These are phyloP conservation scores for Podotricha telesiphe DNA, from an alignment of 2,888 invertebrate genomes.

Conservation along the genomic window DNA sequence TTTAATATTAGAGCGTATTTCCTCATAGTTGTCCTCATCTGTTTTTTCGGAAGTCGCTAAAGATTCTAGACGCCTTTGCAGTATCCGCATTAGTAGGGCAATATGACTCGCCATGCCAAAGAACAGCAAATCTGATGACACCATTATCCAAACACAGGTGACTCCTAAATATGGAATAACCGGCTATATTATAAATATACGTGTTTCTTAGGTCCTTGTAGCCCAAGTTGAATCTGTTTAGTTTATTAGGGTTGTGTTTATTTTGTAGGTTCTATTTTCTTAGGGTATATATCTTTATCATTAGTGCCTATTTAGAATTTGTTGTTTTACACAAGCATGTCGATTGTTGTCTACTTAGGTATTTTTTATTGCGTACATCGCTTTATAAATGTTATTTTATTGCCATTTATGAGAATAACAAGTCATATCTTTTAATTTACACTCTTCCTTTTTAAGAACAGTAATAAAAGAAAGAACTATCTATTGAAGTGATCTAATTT, in stretches of 20 bases:
- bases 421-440: background rate
- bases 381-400: too few species aligned
- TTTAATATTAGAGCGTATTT: constrained; percentile 66
- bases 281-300: too few species aligned
- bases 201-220: constrained; percentile 2
- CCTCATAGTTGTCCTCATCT: constrained; percentile 62
- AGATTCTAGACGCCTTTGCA: constrained; percentile 63
- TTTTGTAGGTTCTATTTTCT: too few species aligned
- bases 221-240: background rate
- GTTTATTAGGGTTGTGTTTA: background rate
- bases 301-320: too few species aligned
- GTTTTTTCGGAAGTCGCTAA: constrained; percentile 53
- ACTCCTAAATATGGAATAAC: constrained; percentile 37
- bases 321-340: too few species aligned
- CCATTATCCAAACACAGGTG: constrained; percentile 47
- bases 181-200: background rate
- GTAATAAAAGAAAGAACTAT: background rate
- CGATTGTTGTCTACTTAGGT: too few species aligned
- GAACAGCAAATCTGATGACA: constrained; percentile 69
- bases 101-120: constrained; percentile 77
- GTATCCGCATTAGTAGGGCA: constrained; percentile 62
- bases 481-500: constrained; percentile 46
- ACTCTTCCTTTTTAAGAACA: background rate
- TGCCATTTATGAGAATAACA: background rate
- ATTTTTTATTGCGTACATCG: too few species aligned